phyloP scores from a whole-genome alignment of 1,140 invertebrate genomes.

The Drosophila takahashii region DNA sequence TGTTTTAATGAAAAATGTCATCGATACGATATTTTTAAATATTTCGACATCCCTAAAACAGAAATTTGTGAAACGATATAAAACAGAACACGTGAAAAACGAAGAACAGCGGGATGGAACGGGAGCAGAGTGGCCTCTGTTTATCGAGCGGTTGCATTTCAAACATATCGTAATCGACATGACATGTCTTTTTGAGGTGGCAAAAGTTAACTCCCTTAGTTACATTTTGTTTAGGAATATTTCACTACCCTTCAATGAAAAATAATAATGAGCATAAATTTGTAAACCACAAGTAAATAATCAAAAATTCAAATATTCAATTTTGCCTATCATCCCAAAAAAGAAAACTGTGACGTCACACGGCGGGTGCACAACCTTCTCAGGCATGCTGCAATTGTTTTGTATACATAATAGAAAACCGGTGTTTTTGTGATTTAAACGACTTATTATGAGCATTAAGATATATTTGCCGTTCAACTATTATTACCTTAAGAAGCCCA shows the following conservation, averaged over 20 bases:
- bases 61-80: constrained; percentile 68
- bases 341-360: constrained; percentile 14
- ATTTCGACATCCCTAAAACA: too few relatives aligned
- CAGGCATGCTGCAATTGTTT: constrained; percentile 28
- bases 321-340: too few relatives aligned
- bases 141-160: constrained; percentile 15
- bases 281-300: too few relatives aligned
- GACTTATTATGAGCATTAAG: constrained; percentile 75
- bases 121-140: constrained; percentile 2
- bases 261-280: too few relatives aligned
- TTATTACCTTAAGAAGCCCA: constrained; percentile 56
- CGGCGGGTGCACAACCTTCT: constrained; percentile 11
- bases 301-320: neutral
- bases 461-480: constrained; percentile 71
- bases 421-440: constrained; percentile 5
- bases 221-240: neutral
- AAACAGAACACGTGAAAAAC: constrained; percentile 71
- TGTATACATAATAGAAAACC: constrained; percentile 19
- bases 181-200: neutral
- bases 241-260: too few relatives aligned
- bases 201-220: neutral
- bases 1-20: too few relatives aligned
- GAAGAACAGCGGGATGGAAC: constrained; percentile 48
- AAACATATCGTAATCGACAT: constrained; percentile 23
- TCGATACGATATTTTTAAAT: too few relatives aligned